Evolutionary conservation across 2,797 vertebrate species (phyloP), one percentile per base, ranked within the genome.

Genomic region (Chelon auratus): DNA sequence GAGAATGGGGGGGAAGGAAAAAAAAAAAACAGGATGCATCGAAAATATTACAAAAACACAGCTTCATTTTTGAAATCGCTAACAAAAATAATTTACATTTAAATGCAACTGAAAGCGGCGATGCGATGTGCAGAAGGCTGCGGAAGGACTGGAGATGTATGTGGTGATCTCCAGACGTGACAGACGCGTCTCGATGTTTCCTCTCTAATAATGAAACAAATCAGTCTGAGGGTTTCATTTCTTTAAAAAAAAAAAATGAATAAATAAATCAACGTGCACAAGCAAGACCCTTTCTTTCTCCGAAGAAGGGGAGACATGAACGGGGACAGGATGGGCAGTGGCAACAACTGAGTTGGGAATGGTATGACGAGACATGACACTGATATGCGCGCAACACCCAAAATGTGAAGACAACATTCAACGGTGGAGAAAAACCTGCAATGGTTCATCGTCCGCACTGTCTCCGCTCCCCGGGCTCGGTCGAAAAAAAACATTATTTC

Each of bases 361-460:
- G 87, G 75, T 53, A 89, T 82, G 88, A 89, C 79, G 87, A 90
- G 88, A 93, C 90, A 87, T 87, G 86, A 92, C 92, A 89, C 70
- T 12, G 85, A 91, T 55, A 89, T 73, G 80, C 88, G 83, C 84
- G 85, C 75, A 87, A 91, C 87, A 90, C 62, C 84, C 85, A 87
- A 61, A 68, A 91, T 74, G 77, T 86, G 42, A 83, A 88, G 74
- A 91, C 87, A 90, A 91, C 86, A 90, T 78, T 81, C 24, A 92
- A 83, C 47, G 78, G 87, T 81, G 50, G 13, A 47, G 9, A 87
- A 91, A 89, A 92, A 93, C 92, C 91, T 92, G 90, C 77, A 84
- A 22, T 72, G 73, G 78, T 52, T 85, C 47, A 13, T 9, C 24
- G 65, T 91, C 87, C 85, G 70, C 80, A 52, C 58, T 60, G 80